These are phyloP conservation scores for Hipparchia sbordonii DNA, from an alignment of 2,888 invertebrate species.

Conservation along the genomic window DNA sequence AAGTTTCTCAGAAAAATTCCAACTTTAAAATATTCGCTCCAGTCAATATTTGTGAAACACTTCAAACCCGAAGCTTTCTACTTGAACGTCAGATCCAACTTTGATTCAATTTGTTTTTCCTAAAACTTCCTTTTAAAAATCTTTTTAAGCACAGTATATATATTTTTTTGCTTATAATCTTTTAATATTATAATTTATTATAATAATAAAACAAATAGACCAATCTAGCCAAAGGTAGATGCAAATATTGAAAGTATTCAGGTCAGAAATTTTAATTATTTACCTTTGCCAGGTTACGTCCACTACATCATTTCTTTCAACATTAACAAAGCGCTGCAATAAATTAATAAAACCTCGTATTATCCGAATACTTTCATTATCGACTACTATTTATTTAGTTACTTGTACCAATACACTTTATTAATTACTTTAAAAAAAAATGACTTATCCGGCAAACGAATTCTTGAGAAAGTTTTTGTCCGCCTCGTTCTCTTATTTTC, in stretches of 20 bases:
- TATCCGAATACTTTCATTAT: too few species aligned
- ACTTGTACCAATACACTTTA: not conserved
- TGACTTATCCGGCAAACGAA: not conserved
- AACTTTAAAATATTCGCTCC: slow-evolving; percentile 43
- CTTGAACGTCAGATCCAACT: slow-evolving; percentile 45
- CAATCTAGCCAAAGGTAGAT: too few species aligned
- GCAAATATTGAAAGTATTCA: too few species aligned
- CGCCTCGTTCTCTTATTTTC: not conserved
- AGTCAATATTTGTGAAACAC: slow-evolving; percentile 63
- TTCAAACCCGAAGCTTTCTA: slow-evolving; percentile 55
- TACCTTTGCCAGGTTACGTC: too few species aligned
- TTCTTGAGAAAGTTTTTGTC: not conserved
- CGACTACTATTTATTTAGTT: too few species aligned
- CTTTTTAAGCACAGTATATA: not conserved
- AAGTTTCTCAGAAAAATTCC: slow-evolving; percentile 1
- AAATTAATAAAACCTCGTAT: too few species aligned
- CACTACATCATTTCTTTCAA: too few species aligned
- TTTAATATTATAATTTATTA: too few species aligned
- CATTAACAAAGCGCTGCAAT: too few species aligned
- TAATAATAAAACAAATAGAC: too few species aligned
- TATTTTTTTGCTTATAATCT: not conserved
- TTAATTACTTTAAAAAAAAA: not conserved
- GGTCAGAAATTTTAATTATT: too few species aligned
- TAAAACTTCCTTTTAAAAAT: slow-evolving; percentile 13
- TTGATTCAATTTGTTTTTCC: slow-evolving; percentile 58